Conservation (phyloP, 92 coral and sea anemone genomes). For the Phymanthus crucifer region DNA sequence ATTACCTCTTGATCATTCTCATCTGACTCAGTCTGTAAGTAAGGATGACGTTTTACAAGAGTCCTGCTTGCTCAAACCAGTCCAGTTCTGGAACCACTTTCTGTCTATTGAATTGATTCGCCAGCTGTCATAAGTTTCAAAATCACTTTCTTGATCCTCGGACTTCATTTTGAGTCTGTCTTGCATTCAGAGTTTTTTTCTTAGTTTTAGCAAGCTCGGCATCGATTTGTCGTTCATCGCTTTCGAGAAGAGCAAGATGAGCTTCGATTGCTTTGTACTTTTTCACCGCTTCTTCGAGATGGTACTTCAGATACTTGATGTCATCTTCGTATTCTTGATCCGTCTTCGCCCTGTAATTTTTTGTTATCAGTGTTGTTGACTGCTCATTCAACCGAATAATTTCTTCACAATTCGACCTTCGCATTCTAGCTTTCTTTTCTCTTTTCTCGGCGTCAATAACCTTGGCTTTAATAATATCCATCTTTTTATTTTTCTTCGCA, state of each 20-base stretch:
- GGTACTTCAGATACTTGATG: conserved; percentile 21
- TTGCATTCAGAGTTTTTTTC: conserved; percentile 37
- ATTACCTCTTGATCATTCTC: not conserved
- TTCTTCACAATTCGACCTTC: conserved; percentile 42
- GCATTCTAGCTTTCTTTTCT: conserved; percentile 27
- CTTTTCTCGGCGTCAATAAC: conserved; percentile 47
- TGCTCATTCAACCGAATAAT: conserved; percentile 47
- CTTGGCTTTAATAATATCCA: conserved; percentile 36
- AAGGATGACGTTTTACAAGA: not conserved
- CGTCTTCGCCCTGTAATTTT: conserved; percentile 46
- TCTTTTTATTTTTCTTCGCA: conserved; percentile 42
- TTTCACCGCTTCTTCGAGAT: conserved; percentile 24
- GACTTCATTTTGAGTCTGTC: conserved; percentile 52
- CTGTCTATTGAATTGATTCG: not conserved
- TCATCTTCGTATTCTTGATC: conserved; percentile 46
- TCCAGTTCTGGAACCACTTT: not conserved
- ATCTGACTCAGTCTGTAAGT: not conserved
- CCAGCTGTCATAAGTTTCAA: not conserved
- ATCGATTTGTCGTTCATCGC: conserved; percentile 40
- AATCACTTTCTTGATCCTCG: conserved; percentile 49
- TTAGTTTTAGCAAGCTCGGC: conserved; percentile 35
- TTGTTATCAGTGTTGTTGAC: conserved; percentile 13
- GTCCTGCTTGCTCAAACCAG: not conserved
- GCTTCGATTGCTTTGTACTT: conserved; percentile 37
- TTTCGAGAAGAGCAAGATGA: conserved; percentile 46